Evolutionary conservation across 2,797 vertebrate genomes (phyloP).

Genomic region (Pangasius krempfi): DNA sequence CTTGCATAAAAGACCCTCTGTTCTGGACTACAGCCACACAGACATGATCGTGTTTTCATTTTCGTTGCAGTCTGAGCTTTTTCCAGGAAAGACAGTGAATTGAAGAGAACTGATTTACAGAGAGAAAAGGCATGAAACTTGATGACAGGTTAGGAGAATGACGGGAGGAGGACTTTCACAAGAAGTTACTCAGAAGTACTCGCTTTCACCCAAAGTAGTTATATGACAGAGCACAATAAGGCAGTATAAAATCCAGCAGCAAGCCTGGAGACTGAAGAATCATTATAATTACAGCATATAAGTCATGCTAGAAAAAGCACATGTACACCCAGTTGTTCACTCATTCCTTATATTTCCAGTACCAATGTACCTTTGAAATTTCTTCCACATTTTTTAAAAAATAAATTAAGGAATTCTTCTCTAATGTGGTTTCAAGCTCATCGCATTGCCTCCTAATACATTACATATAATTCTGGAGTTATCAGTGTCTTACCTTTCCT

Average conservation of each 20-base stretch:
- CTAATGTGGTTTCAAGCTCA: neutral
- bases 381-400: neutral
- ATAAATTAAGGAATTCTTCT: neutral
- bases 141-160: neutral
- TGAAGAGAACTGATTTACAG: neutral
- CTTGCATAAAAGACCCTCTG: slow-evolving; percentile 37
- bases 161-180: neutral
- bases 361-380: neutral
- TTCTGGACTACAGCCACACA: slow-evolving; percentile 43
- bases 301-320: neutral
- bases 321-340: neutral
- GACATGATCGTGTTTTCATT: slow-evolving; percentile 15
- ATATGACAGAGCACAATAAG: neutral
- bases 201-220: neutral
- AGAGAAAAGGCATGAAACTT: neutral
- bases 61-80: neutral
- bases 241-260: neutral
- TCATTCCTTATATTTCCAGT: neutral
- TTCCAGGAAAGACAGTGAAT: slow-evolving; percentile 1
- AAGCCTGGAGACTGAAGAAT: neutral
- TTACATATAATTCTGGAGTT: neutral
- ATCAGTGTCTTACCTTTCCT: slow-evolving; percentile 74
- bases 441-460: too few relatives aligned
- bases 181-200: neutral
- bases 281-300: neutral